These are phyloP conservation scores for Peromyscus polionotus DNA, from an alignment of 2,113 vertebrate species.

Conservation along the genomic window DNA sequence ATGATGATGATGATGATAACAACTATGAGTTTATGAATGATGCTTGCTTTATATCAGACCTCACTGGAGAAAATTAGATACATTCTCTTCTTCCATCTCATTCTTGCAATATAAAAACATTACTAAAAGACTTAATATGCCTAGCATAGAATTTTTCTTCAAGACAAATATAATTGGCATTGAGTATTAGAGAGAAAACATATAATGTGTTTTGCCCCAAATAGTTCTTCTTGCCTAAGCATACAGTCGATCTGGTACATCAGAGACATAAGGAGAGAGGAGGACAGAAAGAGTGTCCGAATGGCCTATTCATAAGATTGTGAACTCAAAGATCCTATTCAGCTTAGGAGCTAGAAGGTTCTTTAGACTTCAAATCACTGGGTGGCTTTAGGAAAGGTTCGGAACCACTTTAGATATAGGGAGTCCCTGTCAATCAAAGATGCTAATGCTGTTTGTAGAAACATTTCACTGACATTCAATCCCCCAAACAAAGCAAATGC, in stretches of 20 bases:
- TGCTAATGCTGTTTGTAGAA: neutral
- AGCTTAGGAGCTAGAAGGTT: constrained; percentile 28
- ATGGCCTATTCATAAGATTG: neutral
- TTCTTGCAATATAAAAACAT: constrained; percentile 52
- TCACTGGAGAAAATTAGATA: constrained; percentile 33
- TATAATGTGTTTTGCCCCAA: neutral
- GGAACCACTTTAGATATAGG: neutral
- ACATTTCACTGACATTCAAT: neutral
- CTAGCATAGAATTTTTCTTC: constrained; percentile 9
- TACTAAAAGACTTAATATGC: constrained; percentile 59
- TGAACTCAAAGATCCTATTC: neutral
- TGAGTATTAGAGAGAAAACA: neutral
- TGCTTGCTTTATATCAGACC: neutral
- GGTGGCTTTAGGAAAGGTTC: neutral
- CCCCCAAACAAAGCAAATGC: neutral
- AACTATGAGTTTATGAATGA: constrained; percentile 40
- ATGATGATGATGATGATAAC: neutral
- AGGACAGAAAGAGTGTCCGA: neutral
- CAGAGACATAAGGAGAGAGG: neutral
- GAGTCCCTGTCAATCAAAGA: neutral
- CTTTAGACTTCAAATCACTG: neutral
- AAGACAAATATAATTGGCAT: constrained; percentile 21
- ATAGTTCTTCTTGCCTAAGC: neutral
- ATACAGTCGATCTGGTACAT: neutral
- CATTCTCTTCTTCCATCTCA: neutral